phyloP scores from a whole-genome alignment of 2,888 invertebrate genomes.

The Tetheella fluctuosa region DNA sequence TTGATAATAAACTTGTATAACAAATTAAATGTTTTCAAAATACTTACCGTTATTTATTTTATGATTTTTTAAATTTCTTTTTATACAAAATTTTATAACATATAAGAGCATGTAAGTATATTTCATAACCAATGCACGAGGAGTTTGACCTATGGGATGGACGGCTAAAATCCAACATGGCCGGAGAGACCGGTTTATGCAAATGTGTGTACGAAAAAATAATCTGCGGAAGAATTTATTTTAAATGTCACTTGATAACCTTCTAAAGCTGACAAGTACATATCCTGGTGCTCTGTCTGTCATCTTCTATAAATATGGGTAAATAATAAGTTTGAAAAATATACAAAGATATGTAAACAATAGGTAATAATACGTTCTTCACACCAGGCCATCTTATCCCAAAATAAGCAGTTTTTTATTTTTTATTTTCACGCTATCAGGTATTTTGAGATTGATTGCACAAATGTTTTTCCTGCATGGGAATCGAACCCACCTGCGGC shows the following conservation, averaged over 20 bases:
- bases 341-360: background rate
- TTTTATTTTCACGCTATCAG: no score
- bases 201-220: slow-evolving; percentile 49
- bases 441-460: no score
- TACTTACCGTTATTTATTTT: no score
- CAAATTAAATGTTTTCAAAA: no score
- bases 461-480: no score
- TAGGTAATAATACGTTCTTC: no score
- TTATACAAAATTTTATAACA: background rate
- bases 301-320: slow-evolving; percentile 1
- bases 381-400: no score
- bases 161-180: slow-evolving; percentile 46
- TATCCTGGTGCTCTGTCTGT: slow-evolving; percentile 14
- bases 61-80: background rate
- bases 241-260: slow-evolving; percentile 80
- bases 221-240: slow-evolving; percentile 58
- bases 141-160: slow-evolving; percentile 29
- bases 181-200: slow-evolving; percentile 60
- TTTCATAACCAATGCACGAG: slow-evolving; percentile 1
- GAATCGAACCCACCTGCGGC: no score
- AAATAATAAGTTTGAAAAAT: background rate
- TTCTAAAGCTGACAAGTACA: slow-evolving; percentile 45
- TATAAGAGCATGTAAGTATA: no score
- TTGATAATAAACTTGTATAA: no score
- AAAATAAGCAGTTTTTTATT: no score